Percentiles rank a stretch among this genome's conserved stretches.
Evolutionary conservation across 1,140 invertebrate species (phyloP).

Genomic region (Drosophila bipectinata): DNA sequence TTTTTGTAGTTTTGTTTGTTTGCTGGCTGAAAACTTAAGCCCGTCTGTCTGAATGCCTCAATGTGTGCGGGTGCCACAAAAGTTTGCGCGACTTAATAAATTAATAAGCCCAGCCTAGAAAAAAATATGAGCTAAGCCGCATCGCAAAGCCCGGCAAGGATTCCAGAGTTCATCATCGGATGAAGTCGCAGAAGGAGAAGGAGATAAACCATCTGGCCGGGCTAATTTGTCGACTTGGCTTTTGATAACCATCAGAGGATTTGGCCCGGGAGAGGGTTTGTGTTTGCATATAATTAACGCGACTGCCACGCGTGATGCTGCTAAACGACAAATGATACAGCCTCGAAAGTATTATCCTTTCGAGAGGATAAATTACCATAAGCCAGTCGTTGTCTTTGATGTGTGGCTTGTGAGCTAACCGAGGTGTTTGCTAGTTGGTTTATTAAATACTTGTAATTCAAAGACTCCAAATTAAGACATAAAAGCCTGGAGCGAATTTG

Average conservation of each 20-base stretch:
- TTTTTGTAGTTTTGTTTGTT: conserved; percentile 75
- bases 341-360: conserved; percentile 30
- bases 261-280: conserved; percentile 23
- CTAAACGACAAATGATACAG: conserved; percentile 41
- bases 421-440: conserved; percentile 26
- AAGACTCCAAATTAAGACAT: conserved; percentile 48
- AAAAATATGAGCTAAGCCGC: conserved; percentile 51
- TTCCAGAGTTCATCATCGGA: conserved; percentile 32
- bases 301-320: conserved; percentile 31
- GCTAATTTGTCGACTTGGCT: conserved; percentile 56
- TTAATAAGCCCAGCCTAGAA: conserved; percentile 57
- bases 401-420: conserved; percentile 15
- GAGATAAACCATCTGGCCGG: conserved; percentile 39
- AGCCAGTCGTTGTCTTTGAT: conserved; percentile 31
- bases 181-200: not conserved
- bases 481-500: conserved; percentile 43
- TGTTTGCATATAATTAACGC: conserved; percentile 62
- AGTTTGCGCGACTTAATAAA: conserved; percentile 55
- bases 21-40: conserved; percentile 66
- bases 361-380: conserved; percentile 36
- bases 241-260: conserved; percentile 53
- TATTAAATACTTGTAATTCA: conserved; percentile 24
- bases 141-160: conserved; percentile 13
- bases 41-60: not conserved
- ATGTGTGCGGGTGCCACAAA: conserved; percentile 11